Percentiles rank a stretch among this genome's conserved stretches.
phyloP scores from a whole-genome alignment of 2,888 invertebrate species.

The Nymphalis c-album region DNA sequence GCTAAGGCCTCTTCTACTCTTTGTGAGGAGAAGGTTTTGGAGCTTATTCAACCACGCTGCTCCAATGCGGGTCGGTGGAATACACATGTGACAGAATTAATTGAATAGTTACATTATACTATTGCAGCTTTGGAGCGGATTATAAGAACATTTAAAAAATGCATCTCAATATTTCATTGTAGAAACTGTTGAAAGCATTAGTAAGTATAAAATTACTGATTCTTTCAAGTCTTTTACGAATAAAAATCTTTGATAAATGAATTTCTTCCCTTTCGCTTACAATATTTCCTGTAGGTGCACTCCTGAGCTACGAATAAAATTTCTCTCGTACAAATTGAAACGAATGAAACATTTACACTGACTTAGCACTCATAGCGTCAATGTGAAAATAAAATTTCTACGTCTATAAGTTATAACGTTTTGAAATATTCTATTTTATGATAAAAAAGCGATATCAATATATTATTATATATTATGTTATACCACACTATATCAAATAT shows the following conservation, averaged over 20 bases:
- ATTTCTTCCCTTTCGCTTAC: conserved; percentile 48
- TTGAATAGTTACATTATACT: too few relatives aligned
- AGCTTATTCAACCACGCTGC: too few relatives aligned
- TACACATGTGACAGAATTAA: too few relatives aligned
- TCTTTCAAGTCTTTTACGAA: conserved; percentile 47
- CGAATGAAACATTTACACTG: conserved; percentile 37
- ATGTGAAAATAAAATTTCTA: conserved; percentile 26
- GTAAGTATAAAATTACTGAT: conserved; percentile 50
- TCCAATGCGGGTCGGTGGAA: too few relatives aligned
- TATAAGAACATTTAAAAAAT: not conserved
- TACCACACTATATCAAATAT: too few relatives aligned
- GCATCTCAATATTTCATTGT: conserved; percentile 1
- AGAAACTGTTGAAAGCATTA: conserved; percentile 24
- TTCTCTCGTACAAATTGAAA: conserved; percentile 49
- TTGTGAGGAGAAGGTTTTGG: too few relatives aligned
- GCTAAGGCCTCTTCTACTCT: too few relatives aligned
- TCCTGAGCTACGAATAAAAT: conserved; percentile 47
- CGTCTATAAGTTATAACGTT: conserved; percentile 26
- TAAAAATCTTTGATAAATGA: conserved; percentile 55
- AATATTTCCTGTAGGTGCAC: conserved; percentile 36
- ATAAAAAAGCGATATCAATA: conserved; percentile 2
- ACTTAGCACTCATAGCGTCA: conserved; percentile 24
- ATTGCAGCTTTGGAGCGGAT: too few relatives aligned
- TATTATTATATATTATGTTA: too few relatives aligned
- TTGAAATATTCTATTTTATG: conserved; percentile 18